Conservation (phyloP, 2,113 vertebrate genomes). For the Ailurus styani region DNA sequence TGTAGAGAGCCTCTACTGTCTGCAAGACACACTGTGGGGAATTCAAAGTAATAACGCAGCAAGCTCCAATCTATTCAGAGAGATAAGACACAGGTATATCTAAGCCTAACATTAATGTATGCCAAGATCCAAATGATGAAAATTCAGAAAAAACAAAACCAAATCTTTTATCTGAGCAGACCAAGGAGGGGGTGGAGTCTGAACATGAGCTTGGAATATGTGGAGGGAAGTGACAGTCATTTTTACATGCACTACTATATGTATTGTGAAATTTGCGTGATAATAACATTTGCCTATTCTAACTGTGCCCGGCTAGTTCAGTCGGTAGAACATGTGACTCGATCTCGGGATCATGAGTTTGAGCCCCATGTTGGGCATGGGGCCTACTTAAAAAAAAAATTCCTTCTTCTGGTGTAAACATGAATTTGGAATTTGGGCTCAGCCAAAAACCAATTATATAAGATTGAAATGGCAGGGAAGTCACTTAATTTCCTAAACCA, state of each 20-base stretch:
- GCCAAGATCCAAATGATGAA: background rate
- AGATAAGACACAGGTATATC: background rate
- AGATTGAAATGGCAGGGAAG: background rate
- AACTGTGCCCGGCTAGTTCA: background rate
- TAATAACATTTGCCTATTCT: background rate
- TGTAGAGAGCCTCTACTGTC: background rate
- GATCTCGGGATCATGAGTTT: background rate
- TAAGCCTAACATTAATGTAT: background rate
- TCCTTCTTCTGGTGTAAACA: background rate
- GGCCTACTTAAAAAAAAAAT: background rate
- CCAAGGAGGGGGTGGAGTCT: background rate
- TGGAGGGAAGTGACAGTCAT: background rate
- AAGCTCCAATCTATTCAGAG: background rate
- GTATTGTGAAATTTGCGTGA: background rate
- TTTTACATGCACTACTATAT: background rate
- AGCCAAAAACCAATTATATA: background rate
- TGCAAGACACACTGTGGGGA: background rate
- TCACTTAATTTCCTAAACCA: background rate
- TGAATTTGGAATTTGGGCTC: background rate
- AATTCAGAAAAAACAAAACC: background rate
- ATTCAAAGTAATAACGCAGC: background rate
- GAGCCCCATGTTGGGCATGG: background rate
- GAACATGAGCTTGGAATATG: background rate
- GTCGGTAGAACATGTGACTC: background rate
- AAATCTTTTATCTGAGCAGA: background rate